These are phyloP conservation scores for Grallaria varia DNA, from an alignment of 2,113 vertebrate species.

Conservation along the genomic window DNA sequence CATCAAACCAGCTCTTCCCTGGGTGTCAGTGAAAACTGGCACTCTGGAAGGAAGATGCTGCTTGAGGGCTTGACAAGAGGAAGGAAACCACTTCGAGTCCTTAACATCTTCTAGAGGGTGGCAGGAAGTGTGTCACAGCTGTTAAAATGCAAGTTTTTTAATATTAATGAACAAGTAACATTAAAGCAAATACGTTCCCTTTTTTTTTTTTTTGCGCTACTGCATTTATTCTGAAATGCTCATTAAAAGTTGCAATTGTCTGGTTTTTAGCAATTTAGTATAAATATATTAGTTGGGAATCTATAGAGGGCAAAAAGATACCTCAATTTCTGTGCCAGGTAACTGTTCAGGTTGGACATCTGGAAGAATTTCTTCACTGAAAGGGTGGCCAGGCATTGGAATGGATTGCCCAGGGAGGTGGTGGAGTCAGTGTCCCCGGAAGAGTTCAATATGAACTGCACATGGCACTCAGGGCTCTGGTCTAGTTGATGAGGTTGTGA, in stretches of 20 bases:
- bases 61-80: not conserved
- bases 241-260: not conserved
- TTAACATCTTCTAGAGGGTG: not conserved
- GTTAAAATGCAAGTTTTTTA: not conserved
- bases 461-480: not conserved
- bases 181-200: not conserved
- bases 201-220: not conserved
- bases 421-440: not conserved
- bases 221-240: not conserved
- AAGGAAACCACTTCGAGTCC: not conserved
- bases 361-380: not conserved
- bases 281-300: not conserved
- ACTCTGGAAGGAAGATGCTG: not conserved
- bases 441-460: not conserved
- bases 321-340: not conserved
- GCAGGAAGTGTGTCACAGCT: not conserved
- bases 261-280: not conserved
- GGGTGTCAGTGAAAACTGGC: rapidly evolving
- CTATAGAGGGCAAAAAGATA: not conserved
- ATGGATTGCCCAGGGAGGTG: not conserved
- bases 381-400: not conserved
- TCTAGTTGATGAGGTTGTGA: not conserved
- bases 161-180: not conserved
- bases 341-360: not conserved
- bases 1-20: not conserved